Conservation (phyloP, 2,888 invertebrate genomes). For the Andrena haemorrhoa region DNA sequence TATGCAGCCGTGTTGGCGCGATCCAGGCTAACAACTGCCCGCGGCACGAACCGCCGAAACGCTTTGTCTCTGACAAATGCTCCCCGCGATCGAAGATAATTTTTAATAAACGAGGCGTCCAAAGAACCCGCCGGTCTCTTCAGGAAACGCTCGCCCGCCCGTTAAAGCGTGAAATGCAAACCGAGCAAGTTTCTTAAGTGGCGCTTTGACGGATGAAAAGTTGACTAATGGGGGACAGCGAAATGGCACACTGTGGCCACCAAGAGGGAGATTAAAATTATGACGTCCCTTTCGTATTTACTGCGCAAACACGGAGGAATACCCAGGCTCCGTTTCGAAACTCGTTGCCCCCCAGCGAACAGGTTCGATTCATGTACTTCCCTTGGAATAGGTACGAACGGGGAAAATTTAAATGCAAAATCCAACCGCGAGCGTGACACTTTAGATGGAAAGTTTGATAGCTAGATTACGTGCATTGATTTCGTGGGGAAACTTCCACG, state of each 20-base stretch:
- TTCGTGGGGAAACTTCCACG: conserved; percentile 3
- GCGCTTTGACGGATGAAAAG: not conserved
- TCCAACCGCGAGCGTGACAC: conserved; percentile 13
- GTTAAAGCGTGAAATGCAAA: conserved; percentile 8
- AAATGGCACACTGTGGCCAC: not conserved
- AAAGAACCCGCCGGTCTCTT: not conserved
- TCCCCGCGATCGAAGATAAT: conserved; percentile 18
- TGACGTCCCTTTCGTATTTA: conserved; percentile 1
- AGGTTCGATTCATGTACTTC: not conserved
- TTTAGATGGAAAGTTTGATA: conserved; percentile 22
- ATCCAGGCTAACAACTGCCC: not conserved
- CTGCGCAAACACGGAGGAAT: not conserved
- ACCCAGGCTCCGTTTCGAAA: not conserved
- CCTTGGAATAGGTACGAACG: not conserved
- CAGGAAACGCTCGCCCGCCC: conserved; percentile 5
- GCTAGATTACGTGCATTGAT: conserved; percentile 17
- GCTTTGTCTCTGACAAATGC: conserved; percentile 10
- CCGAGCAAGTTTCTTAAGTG: not conserved
- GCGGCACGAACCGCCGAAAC: not conserved
- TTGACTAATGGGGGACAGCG: not conserved
- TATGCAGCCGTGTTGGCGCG: not conserved
- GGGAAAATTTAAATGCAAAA: conserved; percentile 40
- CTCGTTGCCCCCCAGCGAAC: not conserved
- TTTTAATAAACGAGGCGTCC: conserved; percentile 17
- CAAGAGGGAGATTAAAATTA: not conserved